Conservation (phyloP, 2,113 vertebrate genomes). For the Anguilla japonica region DNA sequence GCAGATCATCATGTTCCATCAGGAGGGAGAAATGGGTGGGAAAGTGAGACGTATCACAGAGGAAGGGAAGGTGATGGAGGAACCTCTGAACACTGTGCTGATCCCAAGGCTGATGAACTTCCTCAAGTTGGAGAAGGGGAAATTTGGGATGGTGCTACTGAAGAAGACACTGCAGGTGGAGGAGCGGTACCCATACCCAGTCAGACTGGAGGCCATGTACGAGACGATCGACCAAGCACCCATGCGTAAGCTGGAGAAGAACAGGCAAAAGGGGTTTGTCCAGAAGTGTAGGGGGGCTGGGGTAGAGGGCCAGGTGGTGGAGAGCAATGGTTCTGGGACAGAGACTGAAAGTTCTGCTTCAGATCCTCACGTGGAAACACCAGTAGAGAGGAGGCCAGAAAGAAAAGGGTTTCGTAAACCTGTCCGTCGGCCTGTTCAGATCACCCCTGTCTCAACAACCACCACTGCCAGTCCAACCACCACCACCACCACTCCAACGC, state of each 20-base stretch:
- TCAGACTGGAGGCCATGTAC: conserved; percentile 93
- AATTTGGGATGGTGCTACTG: conserved; percentile 94
- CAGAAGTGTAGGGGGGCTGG: conserved; percentile 90
- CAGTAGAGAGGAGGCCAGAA: conserved; percentile 52
- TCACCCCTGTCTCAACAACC: conserved; percentile 37
- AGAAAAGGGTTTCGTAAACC: conserved; percentile 70
- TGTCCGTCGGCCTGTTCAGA: conserved; percentile 33
- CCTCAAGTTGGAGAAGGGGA: conserved; percentile 93
- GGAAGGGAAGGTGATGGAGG: conserved; percentile 88
- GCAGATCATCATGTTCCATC: conserved; percentile 93
- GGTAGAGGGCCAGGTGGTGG: conserved; percentile 87
- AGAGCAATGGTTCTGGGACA: conserved; percentile 45
- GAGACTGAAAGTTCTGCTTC: conserved; percentile 15
- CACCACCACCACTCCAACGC: conserved; percentile 37
- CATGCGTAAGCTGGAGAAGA: conserved; percentile 87
- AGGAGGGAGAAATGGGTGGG: conserved; percentile 85
- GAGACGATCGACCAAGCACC: conserved; percentile 92
- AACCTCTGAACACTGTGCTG: conserved; percentile 81
- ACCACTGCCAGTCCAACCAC: conserved; percentile 35
- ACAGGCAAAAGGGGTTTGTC: conserved; percentile 92
- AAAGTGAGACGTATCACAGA: conserved; percentile 86
- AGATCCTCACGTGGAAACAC: conserved; percentile 40
- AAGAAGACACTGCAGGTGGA: conserved; percentile 95
- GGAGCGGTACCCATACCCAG: conserved; percentile 93
- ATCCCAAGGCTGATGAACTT: conserved; percentile 91